phyloP scores from a whole-genome alignment of 2,888 invertebrate species.

The Coronaproctus castanopsis region DNA sequence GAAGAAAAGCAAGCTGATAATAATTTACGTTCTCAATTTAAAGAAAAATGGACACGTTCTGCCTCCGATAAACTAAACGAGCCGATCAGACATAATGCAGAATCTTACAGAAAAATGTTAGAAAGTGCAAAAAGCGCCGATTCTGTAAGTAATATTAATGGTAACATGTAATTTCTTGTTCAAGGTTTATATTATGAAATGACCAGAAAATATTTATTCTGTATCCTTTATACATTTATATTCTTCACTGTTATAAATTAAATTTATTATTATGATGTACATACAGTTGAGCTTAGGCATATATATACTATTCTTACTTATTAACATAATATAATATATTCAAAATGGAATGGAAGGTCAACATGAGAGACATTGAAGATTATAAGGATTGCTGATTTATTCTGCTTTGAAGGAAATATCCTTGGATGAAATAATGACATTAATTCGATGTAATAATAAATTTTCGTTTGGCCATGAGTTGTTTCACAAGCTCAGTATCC shows the following conservation, averaged over 20 bases:
- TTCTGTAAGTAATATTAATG: slow-evolving; percentile 25
- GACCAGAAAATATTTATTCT: slow-evolving; percentile 23
- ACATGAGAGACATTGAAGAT: no score
- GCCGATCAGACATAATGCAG: slow-evolving; percentile 68
- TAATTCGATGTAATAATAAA: no score
- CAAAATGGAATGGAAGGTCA: no score
- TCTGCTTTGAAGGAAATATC: no score
- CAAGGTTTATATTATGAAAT: neutral
- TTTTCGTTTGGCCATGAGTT: no score
- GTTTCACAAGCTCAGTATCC: no score
- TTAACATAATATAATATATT: no score
- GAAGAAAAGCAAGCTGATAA: slow-evolving; percentile 85
- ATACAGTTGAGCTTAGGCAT: no score
- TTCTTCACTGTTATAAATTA: slow-evolving; percentile 1
- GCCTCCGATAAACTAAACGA: slow-evolving; percentile 72
- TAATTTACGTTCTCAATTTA: slow-evolving; percentile 70
- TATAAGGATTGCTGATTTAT: no score
- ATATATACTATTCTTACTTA: no score
- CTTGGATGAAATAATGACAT: no score
- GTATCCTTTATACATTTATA: neutral
- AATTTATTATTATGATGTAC: no score
- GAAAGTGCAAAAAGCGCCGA: slow-evolving; percentile 63
- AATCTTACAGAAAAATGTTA: slow-evolving; percentile 81
- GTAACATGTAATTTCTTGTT: neutral
- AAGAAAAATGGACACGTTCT: slow-evolving; percentile 78